Evolutionary conservation across 2,888 invertebrate species (phyloP), one percentile per base, ranked within the genome.

Genomic region (Camponotus fellah): DNA sequence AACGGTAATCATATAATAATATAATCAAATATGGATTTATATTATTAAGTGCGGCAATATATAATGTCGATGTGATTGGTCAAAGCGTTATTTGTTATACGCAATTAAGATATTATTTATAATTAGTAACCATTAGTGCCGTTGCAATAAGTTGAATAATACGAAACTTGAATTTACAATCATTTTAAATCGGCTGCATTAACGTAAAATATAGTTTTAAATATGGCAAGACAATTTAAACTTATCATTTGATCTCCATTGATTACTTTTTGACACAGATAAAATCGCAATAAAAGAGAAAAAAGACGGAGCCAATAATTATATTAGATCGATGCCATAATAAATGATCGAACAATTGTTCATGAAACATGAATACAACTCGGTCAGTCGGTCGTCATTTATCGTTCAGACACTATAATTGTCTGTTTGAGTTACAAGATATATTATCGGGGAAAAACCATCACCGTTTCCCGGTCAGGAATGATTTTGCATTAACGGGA

Each of bases 401-500:
- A 80, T 17, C 46, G 60, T 71, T 26, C 21, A 53, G 64, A 65
- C 46, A 37, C 56, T 56, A 76, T 40, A 81, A 53, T 81, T 81
- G 64, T 79, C 60, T 68, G 69, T 72, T 71, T 53, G 53, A 71
- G 53, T n/a, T 32, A 46, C 46, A 72, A 65, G 81, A 68, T 80
- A 82, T 64, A 75, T 65, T n/a, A 56, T 12, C 21, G 43, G 43
- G 32, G 32, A 83, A 83, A 71, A 83, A 81, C 69, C 65, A 65
- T 83, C 34, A 69, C n/a, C 26, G 37, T 80, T 56, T 17, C n/a
- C 53, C 65, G 80, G 69, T 56, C 71, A 65, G 80, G 34, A 80
- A 76, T 53, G 82, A 75, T 83, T 85, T 85, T 84, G 69, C 79
- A 74, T 84, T 75, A 83, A 82, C 76, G 62, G 69, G 75, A 85